Conservation (phyloP, 2,113 vertebrate species). For the Megaceryle torquata region DNA sequence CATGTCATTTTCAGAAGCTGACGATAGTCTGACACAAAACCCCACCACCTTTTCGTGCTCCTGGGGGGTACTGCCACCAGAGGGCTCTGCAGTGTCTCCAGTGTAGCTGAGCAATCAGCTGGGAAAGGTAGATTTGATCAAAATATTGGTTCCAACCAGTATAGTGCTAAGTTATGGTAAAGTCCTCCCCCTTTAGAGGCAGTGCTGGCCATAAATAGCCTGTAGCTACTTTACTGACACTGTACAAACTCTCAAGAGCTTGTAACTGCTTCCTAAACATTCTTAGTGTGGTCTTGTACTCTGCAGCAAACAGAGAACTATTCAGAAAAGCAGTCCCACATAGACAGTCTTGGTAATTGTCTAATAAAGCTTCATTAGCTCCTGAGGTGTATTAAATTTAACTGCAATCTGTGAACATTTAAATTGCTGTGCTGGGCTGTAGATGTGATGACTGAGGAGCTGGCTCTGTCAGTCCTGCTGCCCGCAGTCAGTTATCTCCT, state of each 20-base stretch:
- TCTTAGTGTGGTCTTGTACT: neutral
- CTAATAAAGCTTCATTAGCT: neutral
- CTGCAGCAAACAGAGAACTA: neutral
- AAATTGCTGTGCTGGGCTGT: neutral
- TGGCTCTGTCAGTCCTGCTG: neutral
- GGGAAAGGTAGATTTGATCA: neutral
- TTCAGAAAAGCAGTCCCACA: neutral
- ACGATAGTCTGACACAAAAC: neutral
- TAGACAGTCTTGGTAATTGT: neutral
- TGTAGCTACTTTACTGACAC: neutral
- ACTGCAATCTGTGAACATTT: neutral
- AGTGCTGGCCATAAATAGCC: neutral
- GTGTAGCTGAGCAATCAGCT: neutral
- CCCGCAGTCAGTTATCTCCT: neutral
- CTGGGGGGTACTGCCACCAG: neutral
- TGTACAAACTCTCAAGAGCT: neutral
- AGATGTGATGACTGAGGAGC: neutral
- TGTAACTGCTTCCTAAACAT: neutral
- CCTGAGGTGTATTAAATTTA: neutral
- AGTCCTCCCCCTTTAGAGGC: neutral
- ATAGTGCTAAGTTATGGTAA: rapidly evolving
- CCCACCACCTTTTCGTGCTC: neutral
- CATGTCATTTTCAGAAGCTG: neutral
- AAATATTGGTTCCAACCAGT: neutral
- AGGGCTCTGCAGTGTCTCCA: neutral